Base-by-base conservation (phyloP, 2,888 invertebrate genomes). In the Diplolepis rosae region DNA sequence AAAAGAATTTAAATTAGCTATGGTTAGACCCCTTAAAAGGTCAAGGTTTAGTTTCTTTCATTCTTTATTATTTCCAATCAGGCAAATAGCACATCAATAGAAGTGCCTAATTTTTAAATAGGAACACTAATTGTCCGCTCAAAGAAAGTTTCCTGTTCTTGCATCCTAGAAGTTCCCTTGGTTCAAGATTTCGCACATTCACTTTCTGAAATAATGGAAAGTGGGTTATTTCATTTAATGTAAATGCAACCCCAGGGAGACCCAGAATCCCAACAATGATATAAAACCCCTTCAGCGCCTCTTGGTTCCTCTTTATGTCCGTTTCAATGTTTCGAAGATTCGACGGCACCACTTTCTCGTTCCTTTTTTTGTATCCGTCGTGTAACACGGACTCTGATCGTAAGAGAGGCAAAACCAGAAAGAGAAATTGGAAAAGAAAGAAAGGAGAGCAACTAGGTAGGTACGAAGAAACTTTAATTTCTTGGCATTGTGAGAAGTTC, bases 401-500 rank as follows among this genome's bases (percentile, higher is more conserved):
- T 73, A 69, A 77, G 69, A 66, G 69, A 73, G 61, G 68, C 45
- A 70, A 71, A 76, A 70, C 66, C 52, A 68, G 74, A 50, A 45
- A 73, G 72, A 68, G 68, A 70, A 67, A 77, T 65, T 65, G 67
- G 71, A 61, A 54, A 66, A 68, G 56, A 68, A 68, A 22, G 69
- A 54, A 54, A 68, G 67, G 56, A 61, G 67, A 70, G 72, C 69
- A 69, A 71, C 72, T 71, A 73, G 72, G 70, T 73, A 76, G 75
- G 71, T 75, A 77, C 75, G 82, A 81, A 84, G 84, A 85, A 87
- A 86, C 83, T 85, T 86, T 84, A 86, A 87, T 86, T 86, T 87
- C 85, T 87, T 84, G 82, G 83, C 84, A 86, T 87, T 87, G 86
- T 86, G 80, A 77, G 74, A 83, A 86, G 86, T 86, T 87, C 85